phyloP scores from a whole-genome alignment of 2,888 invertebrate genomes.

The Zaprionus bogoriensis region DNA sequence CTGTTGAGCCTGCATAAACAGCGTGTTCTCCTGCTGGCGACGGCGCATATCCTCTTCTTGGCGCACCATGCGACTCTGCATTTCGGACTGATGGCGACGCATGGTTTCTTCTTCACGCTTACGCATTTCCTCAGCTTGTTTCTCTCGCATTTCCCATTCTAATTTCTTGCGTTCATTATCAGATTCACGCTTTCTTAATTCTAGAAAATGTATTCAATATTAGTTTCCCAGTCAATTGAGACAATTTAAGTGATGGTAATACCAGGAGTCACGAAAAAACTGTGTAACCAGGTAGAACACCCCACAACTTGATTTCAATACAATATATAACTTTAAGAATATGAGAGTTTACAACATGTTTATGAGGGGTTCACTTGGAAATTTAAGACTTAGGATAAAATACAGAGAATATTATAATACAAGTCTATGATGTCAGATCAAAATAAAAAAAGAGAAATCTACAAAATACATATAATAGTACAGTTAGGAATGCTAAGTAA shows the following conservation, averaged over 20 bases:
- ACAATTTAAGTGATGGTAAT: neutral
- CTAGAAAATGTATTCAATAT: conserved; percentile 77
- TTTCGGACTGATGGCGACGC: conserved; percentile 89
- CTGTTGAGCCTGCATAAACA: conserved; percentile 91
- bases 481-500: too few species aligned
- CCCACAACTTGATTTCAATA: too few species aligned
- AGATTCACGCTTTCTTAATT: conserved; percentile 92
- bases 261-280: neutral
- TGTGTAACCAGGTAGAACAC: neutral
- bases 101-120: conserved; percentile 87
- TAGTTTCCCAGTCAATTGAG: conserved; percentile 6
- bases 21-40: conserved; percentile 92
- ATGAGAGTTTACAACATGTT: too few species aligned
- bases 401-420: too few species aligned
- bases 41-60: conserved; percentile 94
- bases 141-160: conserved; percentile 92
- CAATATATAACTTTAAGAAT: too few species aligned
- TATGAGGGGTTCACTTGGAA: too few species aligned
- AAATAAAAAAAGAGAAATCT: too few species aligned
- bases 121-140: conserved; percentile 91
- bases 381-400: too few species aligned
- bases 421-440: too few species aligned
- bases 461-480: too few species aligned
- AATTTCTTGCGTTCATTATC: conserved; percentile 93
- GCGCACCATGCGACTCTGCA: conserved; percentile 89